Evolutionary conservation across 2,797 vertebrate species (phyloP), one percentile per base, ranked within the genome.

Genomic region (Leontocebus nigricollis): DNA sequence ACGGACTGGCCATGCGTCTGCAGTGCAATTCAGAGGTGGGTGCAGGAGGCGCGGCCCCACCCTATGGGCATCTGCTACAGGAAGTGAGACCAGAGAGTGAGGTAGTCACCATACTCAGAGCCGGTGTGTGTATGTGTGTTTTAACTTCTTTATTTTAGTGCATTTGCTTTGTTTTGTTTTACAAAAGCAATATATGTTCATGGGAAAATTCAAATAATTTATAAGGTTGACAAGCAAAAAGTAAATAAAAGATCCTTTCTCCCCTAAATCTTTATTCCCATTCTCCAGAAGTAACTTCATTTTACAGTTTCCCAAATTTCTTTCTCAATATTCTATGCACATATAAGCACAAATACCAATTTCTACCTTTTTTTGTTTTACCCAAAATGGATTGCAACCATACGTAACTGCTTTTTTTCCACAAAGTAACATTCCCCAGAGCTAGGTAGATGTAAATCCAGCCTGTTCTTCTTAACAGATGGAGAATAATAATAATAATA

Each of bases 121-220:
- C 5, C 0, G 9, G 52, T 67, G 61, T 4, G 8, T 4, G 1
- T 15, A 9, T 33, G 0, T 19, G 5, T 7, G 17, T 64, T 57
- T 77, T 36, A 57, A 14, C 33, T 72, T n/a, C 8, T 93, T 88
- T 64, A 36, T 70, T 81, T 83, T 20, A 9, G 30, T 61, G 39
- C 46, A 36, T 83, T 92, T 75, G 7, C 39, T 57, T 93, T 73
- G 24, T n/a, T 79, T 41, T 48, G 46, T 44, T 88, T 96, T 79
- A 64, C 39, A 94, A 55, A 57, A 55, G 14, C 46, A 90, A 90
- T 48, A 46, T 26, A 48, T 39, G 30, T 33, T 83, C 44, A 4
- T n/a, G 48, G 61, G 26, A 92, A 72, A 91, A 93, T 61, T 87
- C 36, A 94, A 72, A n/a, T 76, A 73, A 86, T 76, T 91, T 85